These are phyloP conservation scores for Dromas ardeola DNA, from an alignment of 2,113 vertebrate species.

Conservation along the genomic window DNA sequence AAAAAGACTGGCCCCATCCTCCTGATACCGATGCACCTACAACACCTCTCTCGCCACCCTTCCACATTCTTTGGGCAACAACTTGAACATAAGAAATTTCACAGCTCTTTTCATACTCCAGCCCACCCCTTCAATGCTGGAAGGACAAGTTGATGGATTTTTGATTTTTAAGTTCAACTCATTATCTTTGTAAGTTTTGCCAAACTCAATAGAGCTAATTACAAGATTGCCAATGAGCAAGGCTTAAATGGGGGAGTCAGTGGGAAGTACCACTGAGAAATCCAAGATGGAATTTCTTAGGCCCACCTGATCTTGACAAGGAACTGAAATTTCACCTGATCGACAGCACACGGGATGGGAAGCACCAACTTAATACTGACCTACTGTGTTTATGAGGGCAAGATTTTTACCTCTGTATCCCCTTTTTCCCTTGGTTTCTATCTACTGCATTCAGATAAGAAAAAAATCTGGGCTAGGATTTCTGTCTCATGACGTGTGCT, in stretches of 20 bases:
- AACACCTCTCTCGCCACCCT: accelerated
- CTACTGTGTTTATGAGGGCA: background rate
- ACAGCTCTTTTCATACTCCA: background rate
- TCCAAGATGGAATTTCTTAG: background rate
- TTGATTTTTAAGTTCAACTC: background rate
- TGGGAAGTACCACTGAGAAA: background rate
- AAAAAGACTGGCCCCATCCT: too few relatives aligned
- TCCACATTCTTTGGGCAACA: background rate
- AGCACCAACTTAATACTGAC: background rate
- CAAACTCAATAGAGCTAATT: background rate
- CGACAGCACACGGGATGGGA: background rate
- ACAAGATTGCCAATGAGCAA: background rate
- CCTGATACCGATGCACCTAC: background rate
- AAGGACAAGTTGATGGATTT: background rate
- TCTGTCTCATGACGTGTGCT: background rate
- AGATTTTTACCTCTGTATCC: background rate
- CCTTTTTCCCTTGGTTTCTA: background rate
- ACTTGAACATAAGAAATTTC: background rate
- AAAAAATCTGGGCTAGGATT: background rate
- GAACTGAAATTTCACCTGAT: background rate
- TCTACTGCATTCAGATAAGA: background rate
- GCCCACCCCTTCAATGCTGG: background rate
- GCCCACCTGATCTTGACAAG: background rate
- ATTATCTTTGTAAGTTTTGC: background rate
- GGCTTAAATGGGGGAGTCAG: background rate